Conservation (phyloP, 2,888 invertebrate species). For the Leucophora obtusa region DNA sequence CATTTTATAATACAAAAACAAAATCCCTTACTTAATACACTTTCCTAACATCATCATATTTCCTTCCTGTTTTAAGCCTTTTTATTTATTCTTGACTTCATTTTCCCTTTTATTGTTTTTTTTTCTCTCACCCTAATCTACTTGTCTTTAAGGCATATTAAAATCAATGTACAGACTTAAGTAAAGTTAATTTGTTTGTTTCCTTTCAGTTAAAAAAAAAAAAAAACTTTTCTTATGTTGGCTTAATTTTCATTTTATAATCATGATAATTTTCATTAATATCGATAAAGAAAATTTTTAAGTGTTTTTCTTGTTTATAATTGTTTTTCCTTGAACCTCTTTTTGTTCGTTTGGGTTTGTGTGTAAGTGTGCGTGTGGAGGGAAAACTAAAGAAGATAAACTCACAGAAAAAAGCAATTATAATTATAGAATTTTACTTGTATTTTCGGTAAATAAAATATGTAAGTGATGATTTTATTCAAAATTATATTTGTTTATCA, state of each 20-base stretch:
- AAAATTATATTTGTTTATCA: conserved; percentile 29
- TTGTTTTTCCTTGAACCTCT: conserved; percentile 16
- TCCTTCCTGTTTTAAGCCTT: conserved; percentile 25
- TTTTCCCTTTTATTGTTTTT: conserved; percentile 8
- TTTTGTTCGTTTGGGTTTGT: not conserved
- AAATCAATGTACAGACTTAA: conserved; percentile 34
- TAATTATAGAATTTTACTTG: conserved; percentile 8
- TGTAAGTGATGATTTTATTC: not conserved
- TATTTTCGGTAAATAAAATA: not conserved
- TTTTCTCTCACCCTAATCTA: not conserved
- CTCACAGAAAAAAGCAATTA: conserved; percentile 20
- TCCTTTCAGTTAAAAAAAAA: not conserved
- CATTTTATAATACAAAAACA: conserved; percentile 4
- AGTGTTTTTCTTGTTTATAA: conserved; percentile 14
- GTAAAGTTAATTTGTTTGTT: conserved; percentile 27
- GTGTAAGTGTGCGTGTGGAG: no score
- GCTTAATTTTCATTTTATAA: conserved; percentile 48
- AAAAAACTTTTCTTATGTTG: conserved; percentile 43
- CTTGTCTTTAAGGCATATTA: not conserved
- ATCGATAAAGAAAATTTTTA: conserved; percentile 37
- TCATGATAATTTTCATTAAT: conserved; percentile 50
- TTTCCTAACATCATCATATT: conserved; percentile 11
- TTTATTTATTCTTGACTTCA: conserved; percentile 11
- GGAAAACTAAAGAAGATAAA: not conserved
- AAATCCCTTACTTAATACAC: conserved; percentile 4